Evolutionary conservation across 2,888 invertebrate genomes (phyloP).

Genomic region (Plagodis dolabraria): DNA sequence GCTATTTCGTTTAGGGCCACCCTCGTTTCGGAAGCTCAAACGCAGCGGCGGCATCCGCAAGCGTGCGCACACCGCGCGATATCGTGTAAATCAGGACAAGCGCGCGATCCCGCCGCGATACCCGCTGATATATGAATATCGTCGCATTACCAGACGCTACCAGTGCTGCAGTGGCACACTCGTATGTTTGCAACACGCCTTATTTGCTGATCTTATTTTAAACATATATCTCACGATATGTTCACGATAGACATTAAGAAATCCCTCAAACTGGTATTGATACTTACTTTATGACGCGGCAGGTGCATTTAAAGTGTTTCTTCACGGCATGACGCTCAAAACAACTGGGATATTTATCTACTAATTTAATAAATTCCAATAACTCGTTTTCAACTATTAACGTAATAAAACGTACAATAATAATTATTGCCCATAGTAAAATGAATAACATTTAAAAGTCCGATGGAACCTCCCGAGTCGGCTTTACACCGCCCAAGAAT

Average conservation of each 20-base stretch:
- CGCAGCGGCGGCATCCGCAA: constrained; percentile 30
- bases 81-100: constrained; percentile 73
- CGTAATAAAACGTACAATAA: constrained; percentile 41
- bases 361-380: constrained; percentile 35
- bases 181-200: constrained; percentile 43
- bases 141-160: constrained; percentile 59
- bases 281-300: constrained; percentile 21
- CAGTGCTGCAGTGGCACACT: constrained; percentile 34
- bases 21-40: constrained; percentile 35
- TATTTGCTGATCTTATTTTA: constrained; percentile 36
- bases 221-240: constrained; percentile 15
- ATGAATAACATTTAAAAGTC: constrained; percentile 44
- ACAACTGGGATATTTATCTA: constrained; percentile 35
- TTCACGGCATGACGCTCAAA: constrained; percentile 26
- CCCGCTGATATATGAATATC: constrained; percentile 74
- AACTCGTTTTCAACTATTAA: constrained; percentile 39
- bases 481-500: constrained; percentile 49
- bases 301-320: constrained; percentile 28
- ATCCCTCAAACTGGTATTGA: constrained; percentile 25
- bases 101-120: constrained; percentile 69
- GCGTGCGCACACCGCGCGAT: constrained; percentile 52
- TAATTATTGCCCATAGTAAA: constrained; percentile 41
- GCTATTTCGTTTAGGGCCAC: constrained; percentile 45
- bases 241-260: constrained; percentile 27
- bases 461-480: constrained; percentile 46